Conservation (phyloP, 2,888 invertebrate genomes). For the Himalopsyche kuldschensis region DNA sequence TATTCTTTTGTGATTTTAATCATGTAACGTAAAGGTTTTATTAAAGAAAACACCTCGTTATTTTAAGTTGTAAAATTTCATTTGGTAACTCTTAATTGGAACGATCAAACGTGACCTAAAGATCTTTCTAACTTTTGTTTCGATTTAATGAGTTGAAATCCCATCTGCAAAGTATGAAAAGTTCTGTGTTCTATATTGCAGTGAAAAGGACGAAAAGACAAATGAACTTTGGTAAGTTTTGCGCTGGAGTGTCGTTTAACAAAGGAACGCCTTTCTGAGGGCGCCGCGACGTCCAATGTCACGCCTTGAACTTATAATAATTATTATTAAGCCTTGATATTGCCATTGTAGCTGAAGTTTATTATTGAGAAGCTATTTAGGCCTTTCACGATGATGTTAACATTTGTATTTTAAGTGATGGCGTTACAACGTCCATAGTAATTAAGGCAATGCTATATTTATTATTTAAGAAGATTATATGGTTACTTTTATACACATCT, state of each 20-base stretch:
- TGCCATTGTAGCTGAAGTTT: background rate
- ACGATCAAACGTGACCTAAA: background rate
- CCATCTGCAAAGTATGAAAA: background rate
- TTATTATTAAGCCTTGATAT: background rate
- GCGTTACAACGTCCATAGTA: too few species aligned
- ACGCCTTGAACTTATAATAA: background rate
- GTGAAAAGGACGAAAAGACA: background rate
- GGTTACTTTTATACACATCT: too few species aligned
- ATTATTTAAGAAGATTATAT: too few species aligned
- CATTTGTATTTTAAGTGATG: too few species aligned
- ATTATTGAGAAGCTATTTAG: background rate
- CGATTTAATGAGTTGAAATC: background rate
- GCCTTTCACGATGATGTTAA: too few species aligned
- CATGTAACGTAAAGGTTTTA: background rate
- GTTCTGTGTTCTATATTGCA: background rate
- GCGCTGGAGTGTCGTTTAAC: background rate
- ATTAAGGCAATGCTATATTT: too few species aligned
- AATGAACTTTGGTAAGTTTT: background rate
- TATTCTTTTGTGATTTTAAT: background rate
- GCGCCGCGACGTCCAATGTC: background rate
- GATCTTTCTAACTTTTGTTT: background rate
- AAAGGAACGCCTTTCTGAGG: background rate
- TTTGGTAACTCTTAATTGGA: background rate
- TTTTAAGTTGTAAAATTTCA: background rate
- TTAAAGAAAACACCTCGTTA: background rate